Base-by-base conservation (phyloP, 2,113 vertebrate species). In the Nothoprocta pentlandii region DNA sequence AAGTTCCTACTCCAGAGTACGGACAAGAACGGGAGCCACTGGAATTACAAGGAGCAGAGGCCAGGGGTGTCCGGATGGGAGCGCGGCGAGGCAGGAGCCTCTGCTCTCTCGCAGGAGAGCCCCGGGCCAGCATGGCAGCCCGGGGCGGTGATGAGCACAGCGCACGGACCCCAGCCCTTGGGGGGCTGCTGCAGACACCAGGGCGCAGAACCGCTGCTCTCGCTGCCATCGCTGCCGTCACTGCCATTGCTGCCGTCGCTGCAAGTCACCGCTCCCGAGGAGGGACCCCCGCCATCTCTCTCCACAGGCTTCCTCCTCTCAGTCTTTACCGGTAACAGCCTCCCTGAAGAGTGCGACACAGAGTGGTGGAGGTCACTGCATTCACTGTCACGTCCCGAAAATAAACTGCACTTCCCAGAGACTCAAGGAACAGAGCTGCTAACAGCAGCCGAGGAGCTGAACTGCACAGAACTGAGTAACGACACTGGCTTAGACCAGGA, bases 1-100 rank as follows among this genome's bases (percentile, higher is more conserved):
- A 79, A 87, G 6, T 62, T 86, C 44, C 11, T 0, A 58, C 54
- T 2, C 3, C 85, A 58, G 12, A 12, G 2, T 9, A 9, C 69
- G 46, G 70, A 25, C 2, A 42, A 80, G 44, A 92, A 49, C 88
- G 81, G 67, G 58, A 21, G 67, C 67, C 51, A 5, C 0, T 81
- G 90, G 90, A 39, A 39, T 39, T 95, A 96, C 32, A 93, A 56
- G 80, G 85, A 73, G 9, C 94, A 96, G 92, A 62, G 16, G 61
- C 74, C 92, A 20, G 28, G 80, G 13, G 17, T 15, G 81, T 54
- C 25, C 3, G 3, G 16, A 64, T 68, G 89, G 87, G 44, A 39
- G 21, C 77, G 58, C 54, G 59, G 49, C 17, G 80, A 53, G 41
- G 62, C n/a, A 1, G 20, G 39, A 44, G 69, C 68, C 63, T 32